phyloP scores from a whole-genome alignment of 2,888 invertebrate genomes.

The Drosophila subquinaria region DNA sequence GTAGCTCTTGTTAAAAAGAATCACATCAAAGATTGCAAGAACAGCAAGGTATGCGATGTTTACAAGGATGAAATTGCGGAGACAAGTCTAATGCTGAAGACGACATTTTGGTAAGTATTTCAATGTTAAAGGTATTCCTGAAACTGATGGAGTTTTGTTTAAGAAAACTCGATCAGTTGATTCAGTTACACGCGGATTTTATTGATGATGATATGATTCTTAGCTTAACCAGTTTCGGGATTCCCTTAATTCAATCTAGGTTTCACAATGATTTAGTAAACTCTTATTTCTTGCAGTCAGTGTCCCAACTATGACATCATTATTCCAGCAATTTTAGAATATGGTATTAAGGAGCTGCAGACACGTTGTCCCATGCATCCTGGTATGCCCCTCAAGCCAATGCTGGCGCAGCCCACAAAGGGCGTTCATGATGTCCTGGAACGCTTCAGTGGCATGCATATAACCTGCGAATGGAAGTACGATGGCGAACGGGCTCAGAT shows the following conservation, averaged over 20 bases:
- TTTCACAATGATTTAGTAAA: neutral
- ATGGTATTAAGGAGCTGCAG: constrained; percentile 91
- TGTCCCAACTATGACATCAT: constrained; percentile 97
- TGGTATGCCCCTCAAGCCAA: constrained; percentile 97
- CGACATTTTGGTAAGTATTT: constrained; percentile 92
- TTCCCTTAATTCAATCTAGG: neutral
- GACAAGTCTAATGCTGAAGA: constrained; percentile 92
- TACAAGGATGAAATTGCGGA: constrained; percentile 88
- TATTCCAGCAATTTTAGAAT: constrained; percentile 91
- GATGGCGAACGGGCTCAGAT: constrained; percentile 99
- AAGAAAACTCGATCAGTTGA: too few species aligned
- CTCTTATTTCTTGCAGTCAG: constrained; percentile 88
- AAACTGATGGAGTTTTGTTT: neutral
- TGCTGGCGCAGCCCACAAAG: constrained; percentile 99
- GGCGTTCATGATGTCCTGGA: constrained; percentile 95
- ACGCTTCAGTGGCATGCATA: constrained; percentile 92
- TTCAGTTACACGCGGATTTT: too few species aligned
- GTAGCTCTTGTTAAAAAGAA: constrained; percentile 89
- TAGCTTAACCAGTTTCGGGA: neutral
- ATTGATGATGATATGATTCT: neutral
- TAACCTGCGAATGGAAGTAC: constrained; percentile 99
- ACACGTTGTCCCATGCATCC: constrained; percentile 94
- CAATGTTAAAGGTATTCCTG: neutral
- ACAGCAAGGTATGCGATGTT: constrained; percentile 87
- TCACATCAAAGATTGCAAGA: constrained; percentile 85